These are phyloP conservation scores for Rhadinocentrus ornatus DNA, from an alignment of 2,797 vertebrate genomes.

Conservation along the genomic window DNA sequence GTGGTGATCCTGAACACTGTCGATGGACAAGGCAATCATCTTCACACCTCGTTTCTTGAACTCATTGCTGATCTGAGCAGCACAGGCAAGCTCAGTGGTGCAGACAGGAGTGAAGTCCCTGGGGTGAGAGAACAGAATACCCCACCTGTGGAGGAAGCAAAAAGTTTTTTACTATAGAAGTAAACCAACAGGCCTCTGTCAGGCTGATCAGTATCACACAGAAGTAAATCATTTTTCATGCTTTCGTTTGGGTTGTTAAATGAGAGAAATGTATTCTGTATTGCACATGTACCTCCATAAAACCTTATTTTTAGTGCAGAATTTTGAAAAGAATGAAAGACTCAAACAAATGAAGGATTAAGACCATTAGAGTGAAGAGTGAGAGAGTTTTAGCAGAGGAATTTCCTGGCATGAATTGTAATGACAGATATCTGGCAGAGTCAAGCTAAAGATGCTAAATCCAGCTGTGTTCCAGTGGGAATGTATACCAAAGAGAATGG, in stretches of 20 bases:
- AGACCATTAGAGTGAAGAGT: neutral
- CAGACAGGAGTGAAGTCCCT: constrained; percentile 96
- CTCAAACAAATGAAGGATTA: neutral
- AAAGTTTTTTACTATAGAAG: neutral
- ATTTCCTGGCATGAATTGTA: constrained; percentile 43
- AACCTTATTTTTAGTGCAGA: neutral
- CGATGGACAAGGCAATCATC: constrained; percentile 95
- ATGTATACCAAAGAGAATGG: neutral
- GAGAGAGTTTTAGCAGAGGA: constrained; percentile 23
- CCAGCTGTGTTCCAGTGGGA: constrained; percentile 24
- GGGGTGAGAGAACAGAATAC: constrained; percentile 96
- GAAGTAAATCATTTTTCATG: neutral
- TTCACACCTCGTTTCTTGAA: constrained; percentile 92
- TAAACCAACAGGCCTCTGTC: neutral
- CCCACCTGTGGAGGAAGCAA: constrained; percentile 86
- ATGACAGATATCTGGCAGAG: constrained; percentile 28
- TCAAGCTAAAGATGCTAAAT: constrained; percentile 8
- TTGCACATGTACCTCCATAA: neutral
- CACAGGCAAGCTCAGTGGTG: constrained; percentile 94
- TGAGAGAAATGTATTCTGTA: neutral
- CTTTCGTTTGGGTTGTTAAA: neutral
- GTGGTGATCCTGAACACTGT: constrained; percentile 91
- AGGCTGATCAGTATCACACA: too few relatives aligned
- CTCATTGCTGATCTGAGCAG: constrained; percentile 85
- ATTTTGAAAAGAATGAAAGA: neutral